phyloP scores from a whole-genome alignment of 2,797 vertebrate species.

The Staurois parvus region DNA sequence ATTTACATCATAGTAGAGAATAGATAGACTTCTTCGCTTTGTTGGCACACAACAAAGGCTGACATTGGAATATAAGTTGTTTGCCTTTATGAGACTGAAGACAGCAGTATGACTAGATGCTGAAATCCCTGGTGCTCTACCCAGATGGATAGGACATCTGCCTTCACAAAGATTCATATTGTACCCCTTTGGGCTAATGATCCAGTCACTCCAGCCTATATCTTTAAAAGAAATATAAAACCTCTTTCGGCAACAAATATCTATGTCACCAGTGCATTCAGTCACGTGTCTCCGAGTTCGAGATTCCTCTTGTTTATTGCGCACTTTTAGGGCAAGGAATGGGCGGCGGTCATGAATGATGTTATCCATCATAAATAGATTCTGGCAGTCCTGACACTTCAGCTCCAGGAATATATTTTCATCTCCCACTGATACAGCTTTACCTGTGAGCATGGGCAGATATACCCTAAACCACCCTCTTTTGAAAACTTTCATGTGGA shows the following conservation, averaged over 20 bases:
- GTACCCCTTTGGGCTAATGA: slow-evolving; percentile 90
- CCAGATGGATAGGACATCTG: slow-evolving; percentile 85
- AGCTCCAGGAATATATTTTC: slow-evolving; percentile 45
- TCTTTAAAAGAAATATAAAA: slow-evolving; percentile 90
- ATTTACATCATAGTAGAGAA: slow-evolving; percentile 87
- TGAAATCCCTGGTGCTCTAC: slow-evolving; percentile 87
- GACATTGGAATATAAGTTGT: slow-evolving; percentile 81
- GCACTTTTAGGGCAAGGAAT: slow-evolving; percentile 79
- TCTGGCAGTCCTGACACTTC: slow-evolving; percentile 31
- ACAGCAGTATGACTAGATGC: slow-evolving; percentile 88
- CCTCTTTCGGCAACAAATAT: slow-evolving; percentile 86
- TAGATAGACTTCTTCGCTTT: slow-evolving; percentile 84
- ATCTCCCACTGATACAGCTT: slow-evolving; percentile 18
- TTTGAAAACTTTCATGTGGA: slow-evolving; percentile 21
- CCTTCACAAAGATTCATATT: slow-evolving; percentile 91
- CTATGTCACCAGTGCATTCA: slow-evolving; percentile 81
- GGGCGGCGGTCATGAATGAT: slow-evolving; percentile 69
- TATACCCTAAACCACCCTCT: slow-evolving; percentile 44
- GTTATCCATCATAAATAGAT: slow-evolving; percentile 30
- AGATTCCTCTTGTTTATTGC: slow-evolving; percentile 70
- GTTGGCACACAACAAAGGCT: slow-evolving; percentile 88
- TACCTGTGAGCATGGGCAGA: slow-evolving; percentile 28
- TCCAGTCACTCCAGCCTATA: slow-evolving; percentile 91
- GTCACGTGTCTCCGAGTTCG: slow-evolving; percentile 79
- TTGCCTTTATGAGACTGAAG: slow-evolving; percentile 89